Conservation (phyloP, 2,888 invertebrate species). For the Congeria kusceri region DNA sequence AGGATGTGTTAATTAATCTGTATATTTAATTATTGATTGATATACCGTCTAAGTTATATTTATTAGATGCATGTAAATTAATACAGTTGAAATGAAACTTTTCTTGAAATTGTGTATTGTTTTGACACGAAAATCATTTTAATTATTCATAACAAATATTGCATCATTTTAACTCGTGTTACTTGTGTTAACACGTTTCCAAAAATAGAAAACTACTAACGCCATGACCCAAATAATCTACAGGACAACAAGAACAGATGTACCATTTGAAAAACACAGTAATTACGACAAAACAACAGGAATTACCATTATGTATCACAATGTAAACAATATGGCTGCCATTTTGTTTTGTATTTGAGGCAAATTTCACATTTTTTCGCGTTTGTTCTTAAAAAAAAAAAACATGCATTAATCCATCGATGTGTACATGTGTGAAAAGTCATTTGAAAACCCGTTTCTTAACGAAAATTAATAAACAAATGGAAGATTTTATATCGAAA, state of each 20-base stretch:
- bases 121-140: no score
- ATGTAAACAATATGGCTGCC: conserved; percentile 69
- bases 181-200: conserved; percentile 42
- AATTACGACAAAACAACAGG: background rate
- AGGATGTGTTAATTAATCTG: no score
- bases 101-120: background rate
- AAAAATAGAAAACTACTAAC: conserved; percentile 33
- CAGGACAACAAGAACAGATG: background rate
- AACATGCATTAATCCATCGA: background rate
- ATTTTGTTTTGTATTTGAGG: conserved; percentile 32
- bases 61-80: background rate
- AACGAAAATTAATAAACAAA: no score
- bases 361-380: conserved; percentile 21
- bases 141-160: conserved; percentile 14
- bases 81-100: background rate
- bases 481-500: no score
- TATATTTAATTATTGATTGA: background rate
- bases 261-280: background rate
- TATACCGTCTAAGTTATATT: background rate
- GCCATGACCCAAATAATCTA: conserved; percentile 16
- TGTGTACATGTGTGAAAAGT: conserved; percentile 2
- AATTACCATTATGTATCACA: conserved; percentile 4
- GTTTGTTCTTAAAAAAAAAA: no score
- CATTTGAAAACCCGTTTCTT: no score
- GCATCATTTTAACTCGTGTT: conserved; percentile 28